Percentiles rank a stretch among this genome's conserved stretches.
phyloP scores from a whole-genome alignment of 2,888 invertebrate species.

The Lapara coniferarum region DNA sequence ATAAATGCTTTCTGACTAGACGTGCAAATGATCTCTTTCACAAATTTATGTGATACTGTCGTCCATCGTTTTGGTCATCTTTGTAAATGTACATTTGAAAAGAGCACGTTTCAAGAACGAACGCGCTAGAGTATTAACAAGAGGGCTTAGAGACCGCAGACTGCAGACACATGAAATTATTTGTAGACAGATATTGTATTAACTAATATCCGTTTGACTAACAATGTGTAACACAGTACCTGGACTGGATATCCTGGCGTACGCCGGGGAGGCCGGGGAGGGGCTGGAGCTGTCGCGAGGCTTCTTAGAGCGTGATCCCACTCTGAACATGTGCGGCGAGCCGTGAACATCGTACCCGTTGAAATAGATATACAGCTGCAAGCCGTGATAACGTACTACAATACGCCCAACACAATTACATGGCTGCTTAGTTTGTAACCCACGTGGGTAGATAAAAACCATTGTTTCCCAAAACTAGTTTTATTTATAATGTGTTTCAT shows the following conservation, averaged over 20 bases:
- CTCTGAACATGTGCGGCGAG: constrained; percentile 93
- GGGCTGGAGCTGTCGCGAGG: constrained; percentile 74
- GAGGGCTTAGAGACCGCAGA: not conserved
- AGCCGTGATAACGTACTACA: constrained; percentile 1
- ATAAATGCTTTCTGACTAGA: too few species aligned
- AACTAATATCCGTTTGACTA: not conserved
- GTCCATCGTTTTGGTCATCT: too few species aligned
- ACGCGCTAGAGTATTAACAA: not conserved
- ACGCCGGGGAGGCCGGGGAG: constrained; percentile 63
- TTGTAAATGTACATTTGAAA: too few species aligned
- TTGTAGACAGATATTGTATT: not conserved
- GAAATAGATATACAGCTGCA: constrained; percentile 94
- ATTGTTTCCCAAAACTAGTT: not conserved
- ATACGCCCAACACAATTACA: not conserved
- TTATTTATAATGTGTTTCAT: not conserved
- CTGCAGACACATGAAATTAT: not conserved
- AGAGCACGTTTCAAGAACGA: too few species aligned
- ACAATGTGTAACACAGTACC: constrained; percentile 51
- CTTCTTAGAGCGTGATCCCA: constrained; percentile 88
- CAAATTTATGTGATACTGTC: too few species aligned
- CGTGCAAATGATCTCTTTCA: too few species aligned
- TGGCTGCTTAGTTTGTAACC: not conserved
- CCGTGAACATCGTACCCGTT: constrained; percentile 93
- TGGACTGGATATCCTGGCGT: constrained; percentile 81
- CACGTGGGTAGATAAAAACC: not conserved